Evolutionary conservation across 2,797 vertebrate species (phyloP).

Genomic region (Sitta carolinensis): DNA sequence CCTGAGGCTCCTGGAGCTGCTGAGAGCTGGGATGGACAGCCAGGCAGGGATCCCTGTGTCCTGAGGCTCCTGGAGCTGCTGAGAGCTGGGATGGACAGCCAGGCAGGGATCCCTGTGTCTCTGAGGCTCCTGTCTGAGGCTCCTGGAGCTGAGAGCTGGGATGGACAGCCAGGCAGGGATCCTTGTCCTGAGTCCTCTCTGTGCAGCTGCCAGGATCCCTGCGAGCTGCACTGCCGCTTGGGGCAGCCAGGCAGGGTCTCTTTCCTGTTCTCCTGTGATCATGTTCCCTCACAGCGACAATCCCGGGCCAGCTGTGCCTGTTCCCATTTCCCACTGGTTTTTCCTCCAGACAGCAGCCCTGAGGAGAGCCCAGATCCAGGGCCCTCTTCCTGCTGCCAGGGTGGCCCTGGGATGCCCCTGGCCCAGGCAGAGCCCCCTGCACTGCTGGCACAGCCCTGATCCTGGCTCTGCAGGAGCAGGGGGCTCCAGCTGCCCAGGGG

Average conservation of each 20-base stretch:
- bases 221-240: accelerated
- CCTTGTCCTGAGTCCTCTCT: background rate
- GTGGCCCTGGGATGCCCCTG: background rate
- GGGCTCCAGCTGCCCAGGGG: background rate
- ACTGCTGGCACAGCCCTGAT: accelerated
- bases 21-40: too few species aligned
- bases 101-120: too few species aligned
- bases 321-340: accelerated
- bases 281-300: accelerated
- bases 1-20: too few species aligned
- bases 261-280: accelerated
- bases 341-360: background rate
- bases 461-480: background rate
- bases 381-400: background rate
- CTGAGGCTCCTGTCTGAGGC: too few species aligned
- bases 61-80: too few species aligned
- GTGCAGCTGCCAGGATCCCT: accelerated
- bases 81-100: too few species aligned
- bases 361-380: accelerated
- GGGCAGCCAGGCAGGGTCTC: background rate
- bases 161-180: too few species aligned
- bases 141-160: too few species aligned
- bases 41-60: too few species aligned
- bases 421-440: background rate
- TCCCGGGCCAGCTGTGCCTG: background rate